Evolutionary conservation across 2,888 invertebrate species (phyloP).

Genomic region (Macrosoma leucophasiata): DNA sequence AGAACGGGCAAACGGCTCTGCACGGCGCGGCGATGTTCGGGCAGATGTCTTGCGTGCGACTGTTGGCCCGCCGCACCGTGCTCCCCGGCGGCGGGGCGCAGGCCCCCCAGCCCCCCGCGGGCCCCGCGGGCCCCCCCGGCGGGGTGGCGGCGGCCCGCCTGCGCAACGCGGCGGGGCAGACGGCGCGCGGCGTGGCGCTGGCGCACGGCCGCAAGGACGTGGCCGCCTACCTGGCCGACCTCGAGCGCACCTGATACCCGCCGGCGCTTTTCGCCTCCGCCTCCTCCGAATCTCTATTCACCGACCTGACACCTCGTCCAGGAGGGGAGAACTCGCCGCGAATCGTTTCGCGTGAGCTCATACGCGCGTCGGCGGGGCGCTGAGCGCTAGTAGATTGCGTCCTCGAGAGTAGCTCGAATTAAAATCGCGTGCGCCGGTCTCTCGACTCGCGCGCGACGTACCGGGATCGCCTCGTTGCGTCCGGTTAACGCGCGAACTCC

Average conservation of each 20-base stretch:
- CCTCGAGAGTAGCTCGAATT: no score
- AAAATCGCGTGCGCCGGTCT: no score
- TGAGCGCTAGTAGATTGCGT: no score
- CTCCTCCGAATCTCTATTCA: no score
- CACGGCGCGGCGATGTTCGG: slow-evolving; percentile 95
- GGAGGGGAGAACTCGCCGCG: no score
- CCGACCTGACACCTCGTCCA: no score
- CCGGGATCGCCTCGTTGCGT: no score
- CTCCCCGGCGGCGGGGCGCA: slow-evolving; percentile 71
- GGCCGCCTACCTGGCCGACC: slow-evolving; percentile 34
- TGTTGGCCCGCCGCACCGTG: slow-evolving; percentile 82
- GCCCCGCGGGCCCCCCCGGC: slow-evolving; percentile 76
- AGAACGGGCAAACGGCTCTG: slow-evolving; percentile 94
- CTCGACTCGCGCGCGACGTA: no score
- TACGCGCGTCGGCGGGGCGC: no score
- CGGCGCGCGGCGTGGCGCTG: slow-evolving; percentile 79
- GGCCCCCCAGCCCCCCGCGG: not conserved
- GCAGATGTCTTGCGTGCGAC: slow-evolving; percentile 85
- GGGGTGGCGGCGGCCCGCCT: slow-evolving; percentile 79
- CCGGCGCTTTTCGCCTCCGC: slow-evolving; percentile 1
- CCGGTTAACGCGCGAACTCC: no score
- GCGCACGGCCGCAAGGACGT: slow-evolving; percentile 72
- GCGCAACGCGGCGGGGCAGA: slow-evolving; percentile 80
- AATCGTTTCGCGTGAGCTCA: no score
- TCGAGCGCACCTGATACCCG: slow-evolving; percentile 16